Evolutionary conservation across 2,888 invertebrate species (phyloP).

Genomic region (Desoria tigrina): DNA sequence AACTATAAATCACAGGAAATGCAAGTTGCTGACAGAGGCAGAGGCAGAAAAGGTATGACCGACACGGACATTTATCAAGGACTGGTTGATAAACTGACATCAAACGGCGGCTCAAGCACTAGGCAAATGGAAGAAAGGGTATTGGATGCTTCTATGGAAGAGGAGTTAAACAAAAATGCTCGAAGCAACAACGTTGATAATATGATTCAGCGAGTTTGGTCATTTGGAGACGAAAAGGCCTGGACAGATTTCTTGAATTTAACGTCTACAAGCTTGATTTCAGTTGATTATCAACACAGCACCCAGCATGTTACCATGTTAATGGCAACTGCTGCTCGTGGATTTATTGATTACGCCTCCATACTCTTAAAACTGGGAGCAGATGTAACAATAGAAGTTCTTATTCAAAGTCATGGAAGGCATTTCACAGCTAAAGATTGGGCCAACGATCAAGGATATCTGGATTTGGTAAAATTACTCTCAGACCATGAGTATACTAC

Average conservation of each 20-base stretch:
- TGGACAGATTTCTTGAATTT: conserved; percentile 36
- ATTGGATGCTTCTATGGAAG: too few relatives aligned
- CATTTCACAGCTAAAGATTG: conserved; percentile 30
- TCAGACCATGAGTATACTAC: conserved; percentile 23
- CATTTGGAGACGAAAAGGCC: conserved; percentile 18
- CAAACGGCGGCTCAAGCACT: conserved; percentile 18
- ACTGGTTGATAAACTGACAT: not conserved
- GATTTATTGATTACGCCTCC: conserved; percentile 57
- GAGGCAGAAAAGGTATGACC: too few relatives aligned
- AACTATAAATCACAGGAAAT: conserved; percentile 29
- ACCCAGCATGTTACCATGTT: conserved; percentile 59
- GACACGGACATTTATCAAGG: not conserved
- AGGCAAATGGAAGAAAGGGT: too few relatives aligned
- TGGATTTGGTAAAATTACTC: conserved; percentile 16
- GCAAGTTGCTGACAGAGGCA: not conserved
- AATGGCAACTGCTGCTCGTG: conserved; percentile 60
- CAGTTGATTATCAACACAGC: conserved; percentile 59
- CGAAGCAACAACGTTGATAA: conserved; percentile 29
- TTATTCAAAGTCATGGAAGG: conserved; percentile 13
- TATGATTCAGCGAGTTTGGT: conserved; percentile 39
- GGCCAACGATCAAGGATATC: conserved; percentile 34
- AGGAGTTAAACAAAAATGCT: too few relatives aligned
- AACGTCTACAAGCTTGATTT: conserved; percentile 28
- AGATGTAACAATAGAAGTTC: conserved; percentile 55
- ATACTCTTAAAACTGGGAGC: conserved; percentile 58